phyloP scores from a whole-genome alignment of 2,888 invertebrate species.

The Microchrysa polita region DNA sequence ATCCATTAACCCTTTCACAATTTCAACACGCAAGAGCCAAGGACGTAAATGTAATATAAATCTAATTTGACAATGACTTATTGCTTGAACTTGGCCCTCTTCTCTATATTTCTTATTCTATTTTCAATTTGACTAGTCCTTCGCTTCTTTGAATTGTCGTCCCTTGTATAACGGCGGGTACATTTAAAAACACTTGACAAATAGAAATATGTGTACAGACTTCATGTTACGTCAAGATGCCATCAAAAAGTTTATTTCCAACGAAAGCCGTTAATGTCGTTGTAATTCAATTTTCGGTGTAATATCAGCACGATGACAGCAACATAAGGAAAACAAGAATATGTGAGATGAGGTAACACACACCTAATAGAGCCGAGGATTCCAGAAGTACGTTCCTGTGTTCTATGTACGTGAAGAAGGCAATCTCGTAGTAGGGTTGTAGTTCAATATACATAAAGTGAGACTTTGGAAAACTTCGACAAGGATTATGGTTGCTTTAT shows the following conservation, averaged over 20 bases:
- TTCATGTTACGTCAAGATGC: conserved; percentile 4
- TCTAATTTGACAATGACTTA: conserved; percentile 19
- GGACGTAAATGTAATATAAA: neutral
- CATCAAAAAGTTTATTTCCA: conserved; percentile 32
- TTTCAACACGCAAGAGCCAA: neutral
- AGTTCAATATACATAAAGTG: neutral
- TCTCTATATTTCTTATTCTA: neutral
- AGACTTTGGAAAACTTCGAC: neutral
- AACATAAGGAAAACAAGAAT: neutral
- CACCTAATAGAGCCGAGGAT: neutral
- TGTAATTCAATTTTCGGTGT: conserved; percentile 38
- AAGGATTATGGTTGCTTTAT: too few species aligned
- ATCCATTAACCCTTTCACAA: conserved; percentile 21
- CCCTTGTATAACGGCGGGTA: conserved; percentile 7
- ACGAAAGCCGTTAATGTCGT: conserved; percentile 35
- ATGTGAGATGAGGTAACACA: conserved; percentile 6
- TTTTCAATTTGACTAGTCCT: neutral
- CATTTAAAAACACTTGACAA: conserved; percentile 40
- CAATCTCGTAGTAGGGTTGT: too few species aligned
- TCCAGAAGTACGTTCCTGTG: neutral
- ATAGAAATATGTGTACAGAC: conserved; percentile 29
- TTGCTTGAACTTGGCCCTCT: neutral
- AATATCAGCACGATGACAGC: conserved; percentile 27
- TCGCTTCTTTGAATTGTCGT: neutral
- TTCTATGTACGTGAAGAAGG: too few species aligned